A percentile compares a stretch with the other conserved stretches of the same genome.
Conservation (phyloP, 2,113 vertebrate species). For the Reinhardtius hippoglossoides region DNA sequence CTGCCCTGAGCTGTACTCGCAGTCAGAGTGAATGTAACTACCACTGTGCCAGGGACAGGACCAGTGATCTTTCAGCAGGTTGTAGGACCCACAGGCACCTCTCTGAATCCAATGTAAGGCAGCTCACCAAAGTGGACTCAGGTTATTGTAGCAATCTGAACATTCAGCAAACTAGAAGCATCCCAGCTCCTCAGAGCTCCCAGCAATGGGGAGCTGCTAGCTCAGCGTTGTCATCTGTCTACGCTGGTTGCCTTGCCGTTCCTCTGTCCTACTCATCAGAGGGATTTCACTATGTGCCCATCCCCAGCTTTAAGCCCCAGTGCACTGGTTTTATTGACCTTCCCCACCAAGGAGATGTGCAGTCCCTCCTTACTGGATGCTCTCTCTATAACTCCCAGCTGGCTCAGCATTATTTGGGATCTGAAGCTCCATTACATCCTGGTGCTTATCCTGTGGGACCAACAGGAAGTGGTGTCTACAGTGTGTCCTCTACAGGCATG, state of each 20-base stretch:
- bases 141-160: conserved; percentile 83
- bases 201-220: conserved; percentile 56
- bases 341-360: conserved; percentile 67
- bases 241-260: conserved; percentile 53
- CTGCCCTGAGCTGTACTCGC: conserved; percentile 59
- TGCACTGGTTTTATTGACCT: conserved; percentile 55
- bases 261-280: conserved; percentile 68
- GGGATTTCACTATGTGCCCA: conserved; percentile 66
- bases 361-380: conserved; percentile 74
- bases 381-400: conserved; percentile 77
- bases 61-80: conserved; percentile 9
- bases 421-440: conserved; percentile 73
- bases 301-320: conserved; percentile 72
- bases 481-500: conserved; percentile 67
- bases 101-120: conserved; percentile 44
- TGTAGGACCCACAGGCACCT: conserved; percentile 37
- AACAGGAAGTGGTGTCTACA: conserved; percentile 71
- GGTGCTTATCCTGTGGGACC: conserved; percentile 71
- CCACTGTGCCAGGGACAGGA: conserved; percentile 29
- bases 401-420: conserved; percentile 82
- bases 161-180: conserved; percentile 66
- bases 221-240: conserved; percentile 25
- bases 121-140: conserved; percentile 75
- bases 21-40: conserved; percentile 73
- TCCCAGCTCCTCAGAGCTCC: conserved; percentile 40